A percentile compares a stretch with the other conserved stretches of the same genome.
phyloP scores from a whole-genome alignment of 2,113 vertebrate genomes.

The Pteropus alecto region DNA sequence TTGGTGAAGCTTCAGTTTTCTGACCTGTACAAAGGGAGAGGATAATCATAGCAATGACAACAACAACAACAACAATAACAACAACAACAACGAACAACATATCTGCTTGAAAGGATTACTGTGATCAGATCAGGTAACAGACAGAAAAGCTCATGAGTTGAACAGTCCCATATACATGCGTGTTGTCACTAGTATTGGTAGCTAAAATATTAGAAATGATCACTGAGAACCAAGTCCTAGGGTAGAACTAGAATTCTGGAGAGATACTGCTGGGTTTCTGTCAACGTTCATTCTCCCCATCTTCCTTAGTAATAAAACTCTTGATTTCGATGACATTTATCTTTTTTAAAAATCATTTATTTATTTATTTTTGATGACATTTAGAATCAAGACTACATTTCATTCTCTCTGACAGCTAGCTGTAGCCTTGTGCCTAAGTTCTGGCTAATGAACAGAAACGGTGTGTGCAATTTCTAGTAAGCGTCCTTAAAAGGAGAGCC shows the following conservation, averaged over 20 bases:
- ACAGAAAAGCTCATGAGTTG: neutral
- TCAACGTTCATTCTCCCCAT: neutral
- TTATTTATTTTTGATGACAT: neutral
- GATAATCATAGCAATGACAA: neutral
- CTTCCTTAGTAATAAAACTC: neutral
- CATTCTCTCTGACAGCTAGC: neutral
- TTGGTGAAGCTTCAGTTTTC: neutral
- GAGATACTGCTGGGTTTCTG: neutral
- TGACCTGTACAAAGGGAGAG: neutral
- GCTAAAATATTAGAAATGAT: neutral
- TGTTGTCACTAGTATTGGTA: neutral
- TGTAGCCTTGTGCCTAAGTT: neutral
- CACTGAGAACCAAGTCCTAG: neutral
- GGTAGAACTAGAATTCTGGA: neutral
- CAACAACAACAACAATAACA: neutral
- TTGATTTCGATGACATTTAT: neutral
- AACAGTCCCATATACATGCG: neutral
- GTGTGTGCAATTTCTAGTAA: neutral
- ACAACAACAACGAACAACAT: neutral
- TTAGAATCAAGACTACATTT: neutral
- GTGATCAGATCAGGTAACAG: neutral
- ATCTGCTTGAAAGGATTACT: neutral
- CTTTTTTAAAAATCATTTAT: too few species aligned
- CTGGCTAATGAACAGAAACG: neutral
- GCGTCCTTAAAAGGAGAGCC: neutral